Base-by-base conservation (phyloP, 2,113 vertebrate genomes). In the Neoarius graeffei region DNA sequence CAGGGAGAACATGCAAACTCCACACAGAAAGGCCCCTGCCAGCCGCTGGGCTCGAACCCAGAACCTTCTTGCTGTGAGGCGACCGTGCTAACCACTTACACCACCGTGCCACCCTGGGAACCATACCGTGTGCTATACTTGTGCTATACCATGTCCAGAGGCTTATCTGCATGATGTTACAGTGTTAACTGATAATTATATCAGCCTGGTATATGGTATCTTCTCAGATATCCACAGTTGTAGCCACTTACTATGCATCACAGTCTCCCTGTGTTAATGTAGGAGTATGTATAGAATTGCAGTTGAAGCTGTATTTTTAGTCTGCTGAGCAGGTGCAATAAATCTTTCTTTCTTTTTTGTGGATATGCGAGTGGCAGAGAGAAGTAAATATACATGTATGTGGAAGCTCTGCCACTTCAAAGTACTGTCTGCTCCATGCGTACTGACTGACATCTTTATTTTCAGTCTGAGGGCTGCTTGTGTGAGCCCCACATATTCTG, bases 141-240 rank as follows among this genome's bases (percentile, higher is more conserved):
- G 85, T 80, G 77, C 77, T 81, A 66, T 57, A 79, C 76, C 80
- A 50, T 67, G 20, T 81, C 52, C 42, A 84, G 64, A 81, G 48
- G n/a, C 25, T 52, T 83, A 27, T 76, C 57, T 67, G 59, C 60
- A 64, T 88, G 81, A 84, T 88, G 87, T 90, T 87, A 88, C 74
- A 81, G 81, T 81, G 88, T 88, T 85, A 90, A 86, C 84, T 90
- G 88, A 89, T 91, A 89, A 88, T 91, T 86, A 86, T 76, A 69
- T 88, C 81, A 89, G 90, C 64, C 56, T 69, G 30, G 62, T 66
- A 84, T 19, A 86, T 71, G 42, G 82, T 73, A 48, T 81, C 85
- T 52, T 88, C 89, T 92, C 84, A 60, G 67, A 88, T 92, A 84
- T 89, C 90, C 81, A 90, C 91, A 92, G 88, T 90, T 91, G 86